phyloP scores from a whole-genome alignment of 2,888 invertebrate species.

The Cataglyphis livida region DNA sequence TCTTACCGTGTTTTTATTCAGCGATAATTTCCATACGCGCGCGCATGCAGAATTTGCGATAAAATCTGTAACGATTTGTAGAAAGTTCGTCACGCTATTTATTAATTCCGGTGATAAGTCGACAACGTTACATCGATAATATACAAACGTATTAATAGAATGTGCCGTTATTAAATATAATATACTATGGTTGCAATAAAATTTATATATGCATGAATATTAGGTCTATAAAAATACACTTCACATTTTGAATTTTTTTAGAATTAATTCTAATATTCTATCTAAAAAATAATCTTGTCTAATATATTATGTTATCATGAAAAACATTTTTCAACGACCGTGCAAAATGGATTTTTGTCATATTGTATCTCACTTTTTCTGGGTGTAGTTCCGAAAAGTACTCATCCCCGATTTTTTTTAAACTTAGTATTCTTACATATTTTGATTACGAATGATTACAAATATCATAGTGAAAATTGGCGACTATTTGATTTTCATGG shows the following conservation, averaged over 20 bases:
- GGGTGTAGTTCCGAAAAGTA: no score
- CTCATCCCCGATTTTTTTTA: no score
- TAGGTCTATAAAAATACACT: not conserved
- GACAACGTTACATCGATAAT: constrained; percentile 61
- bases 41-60: constrained; percentile 53
- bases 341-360: not conserved
- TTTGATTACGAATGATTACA: no score
- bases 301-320: not conserved
- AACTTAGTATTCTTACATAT: no score
- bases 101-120: constrained; percentile 68
- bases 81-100: constrained; percentile 69
- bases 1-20: not conserved
- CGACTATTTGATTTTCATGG: no score
- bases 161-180: constrained; percentile 23
- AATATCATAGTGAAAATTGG: no score
- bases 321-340: not conserved
- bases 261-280: not conserved
- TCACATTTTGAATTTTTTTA: not conserved
- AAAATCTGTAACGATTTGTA: constrained; percentile 59
- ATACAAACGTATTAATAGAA: constrained; percentile 52
- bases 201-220: not conserved
- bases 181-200: not conserved
- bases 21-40: not conserved
- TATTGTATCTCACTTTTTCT: not conserved
- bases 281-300: constrained; percentile 1